Evolutionary conservation across 2,888 invertebrate genomes (phyloP), one percentile per base, ranked within the genome.

Genomic region (Oxytorus armatus): DNA sequence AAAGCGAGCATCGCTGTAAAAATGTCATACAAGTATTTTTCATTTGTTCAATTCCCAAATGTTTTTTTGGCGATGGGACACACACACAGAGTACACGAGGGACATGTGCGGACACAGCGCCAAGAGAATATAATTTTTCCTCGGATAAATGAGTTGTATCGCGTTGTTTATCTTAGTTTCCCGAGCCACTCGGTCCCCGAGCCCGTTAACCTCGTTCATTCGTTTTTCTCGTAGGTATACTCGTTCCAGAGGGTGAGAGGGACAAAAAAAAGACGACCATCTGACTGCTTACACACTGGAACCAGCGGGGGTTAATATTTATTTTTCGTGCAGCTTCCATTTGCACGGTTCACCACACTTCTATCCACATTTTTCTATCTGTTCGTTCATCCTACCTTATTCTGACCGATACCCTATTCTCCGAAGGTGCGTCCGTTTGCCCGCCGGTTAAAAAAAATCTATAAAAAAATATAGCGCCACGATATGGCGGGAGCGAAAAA

Each of bases 201-300:
- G 11, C 42, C 14, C 10, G 55, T 7, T 1, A 55, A 55, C 14
- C 59, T 29, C 47, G 29, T 29, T 70, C 33, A 5, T 59, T 39
- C 49, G 25, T 59, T 59, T 51, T 70, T 11, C 59, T 3, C 14
- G 49, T 42, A 16, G 36, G 36, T 36, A 1, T 29, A 7, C 18
- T n/a, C 42, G 14, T 25, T 10, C 14, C 23, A 49, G 18, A n/a
- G 21, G 33, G 25, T 59, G 5, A 39, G 21, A 33, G 21, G n/a
- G 21, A 70, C 44, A n/a, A 65, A 42, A 51, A 33, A 33, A 7
- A 21, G 18, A 57, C 53, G 39, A 21, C 79, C 47, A 18, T 61
- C 72, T 75, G 75, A 82, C 76, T 74, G 44, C 68, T 76, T 47
- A 44, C 72, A 33, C 59, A 55, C 61, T 18, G 49, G 68, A 25